Conservation (phyloP, 1,140 invertebrate species). For the Hycleus cichorii region DNA sequence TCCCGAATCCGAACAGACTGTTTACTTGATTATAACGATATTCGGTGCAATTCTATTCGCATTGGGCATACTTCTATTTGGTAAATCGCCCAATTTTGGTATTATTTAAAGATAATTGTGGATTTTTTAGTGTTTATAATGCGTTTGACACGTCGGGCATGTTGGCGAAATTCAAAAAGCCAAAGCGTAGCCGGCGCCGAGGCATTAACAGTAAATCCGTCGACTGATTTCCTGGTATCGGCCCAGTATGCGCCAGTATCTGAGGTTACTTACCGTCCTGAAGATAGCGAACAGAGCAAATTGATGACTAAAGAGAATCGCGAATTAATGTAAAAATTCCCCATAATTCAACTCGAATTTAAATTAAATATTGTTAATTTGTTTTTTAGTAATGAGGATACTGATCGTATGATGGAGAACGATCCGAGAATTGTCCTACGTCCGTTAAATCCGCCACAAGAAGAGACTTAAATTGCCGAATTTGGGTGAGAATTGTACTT, state of each 20-base stretch:
- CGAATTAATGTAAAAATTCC: constrained; percentile 39
- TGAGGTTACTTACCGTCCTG: constrained; percentile 53
- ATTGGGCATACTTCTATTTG: constrained; percentile 28
- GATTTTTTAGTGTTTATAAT: constrained; percentile 29
- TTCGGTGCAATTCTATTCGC: constrained; percentile 33
- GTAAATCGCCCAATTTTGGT: constrained; percentile 16
- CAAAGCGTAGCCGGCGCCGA: constrained; percentile 23
- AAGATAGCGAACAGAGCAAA: constrained; percentile 57
- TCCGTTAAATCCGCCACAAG: constrained; percentile 46
- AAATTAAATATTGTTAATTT: neutral
- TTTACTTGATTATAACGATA: constrained; percentile 31
- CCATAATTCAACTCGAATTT: neutral
- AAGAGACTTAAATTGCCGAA: constrained; percentile 41
- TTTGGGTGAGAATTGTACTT: neutral
- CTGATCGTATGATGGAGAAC: constrained; percentile 58
- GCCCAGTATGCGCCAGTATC: constrained; percentile 62
- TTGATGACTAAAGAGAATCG: constrained; percentile 59
- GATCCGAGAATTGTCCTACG: constrained; percentile 56
- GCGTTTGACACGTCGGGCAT: constrained; percentile 31
- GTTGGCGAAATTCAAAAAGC: constrained; percentile 28
- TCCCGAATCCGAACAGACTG: constrained; percentile 24
- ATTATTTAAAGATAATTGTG: neutral
- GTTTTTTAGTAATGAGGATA: constrained; percentile 54
- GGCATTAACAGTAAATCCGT: constrained; percentile 50
- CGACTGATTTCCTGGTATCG: constrained; percentile 61